Base-by-base conservation (phyloP, 2,888 invertebrate genomes). In the Gastrophysa polygoni region DNA sequence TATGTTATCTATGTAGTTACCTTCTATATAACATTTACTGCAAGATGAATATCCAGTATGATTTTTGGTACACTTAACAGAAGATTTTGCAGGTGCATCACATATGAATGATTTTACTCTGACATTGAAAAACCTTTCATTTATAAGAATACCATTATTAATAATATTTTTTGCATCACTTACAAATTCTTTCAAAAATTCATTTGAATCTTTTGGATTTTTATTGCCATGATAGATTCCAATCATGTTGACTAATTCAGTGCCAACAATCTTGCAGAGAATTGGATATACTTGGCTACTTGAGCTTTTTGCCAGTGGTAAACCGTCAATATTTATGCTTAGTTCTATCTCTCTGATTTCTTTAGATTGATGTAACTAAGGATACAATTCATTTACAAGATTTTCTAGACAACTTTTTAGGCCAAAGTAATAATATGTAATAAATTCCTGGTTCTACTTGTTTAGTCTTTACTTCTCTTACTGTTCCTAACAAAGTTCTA, bases 11-110 rank as follows among this genome's bases (percentile, higher is more conserved):
- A 47, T 50, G 28, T 28, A 64, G 4, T 46, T 29, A 1, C 64
- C 64, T 48, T 60, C 54, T 51, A 17, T 52, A 14, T 66, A 24
- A 63, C 71, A 73, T 56, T 71, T 70, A 29, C 66, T 66, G 59
- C 73, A 73, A 44, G 69, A 67, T 21, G 58, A 21, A 54, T 69
- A 72, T 20, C 64, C 71, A 2, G 46, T 48, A 51, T 72, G 73
- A 16, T 52, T 58, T 48, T 51, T 67, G 11, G 64, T 59, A 66
- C 66, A 69, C 16, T 63, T 43, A 49, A 70, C 49, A 57, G 47
- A 62, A 21, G 63, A 51, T 49, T 64, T 69, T 4, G 71, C 71
- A 8, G 71, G 71, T n/a, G 68, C 63, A 65, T 71, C 70, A 58
- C 65, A 59, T 63, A 71, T 57, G 48, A 62, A 61, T 32, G 63